Evolutionary conservation across 2,888 invertebrate genomes (phyloP).

Genomic region (Noctua fimbriata): DNA sequence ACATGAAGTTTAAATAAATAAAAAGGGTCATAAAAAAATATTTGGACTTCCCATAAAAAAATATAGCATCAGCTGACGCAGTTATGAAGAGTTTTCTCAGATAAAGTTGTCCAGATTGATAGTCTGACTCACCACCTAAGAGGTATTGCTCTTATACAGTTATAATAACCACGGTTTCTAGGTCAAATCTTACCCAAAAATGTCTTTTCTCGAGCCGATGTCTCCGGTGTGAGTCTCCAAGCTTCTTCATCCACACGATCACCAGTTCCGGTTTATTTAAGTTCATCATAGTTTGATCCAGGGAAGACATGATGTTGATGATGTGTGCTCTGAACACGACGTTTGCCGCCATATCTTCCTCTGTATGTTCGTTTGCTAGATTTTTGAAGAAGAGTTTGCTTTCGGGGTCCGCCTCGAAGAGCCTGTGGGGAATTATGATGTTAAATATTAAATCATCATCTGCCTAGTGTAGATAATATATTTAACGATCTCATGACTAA

Average conservation of each 20-base stretch:
- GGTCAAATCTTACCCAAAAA: conserved; percentile 77
- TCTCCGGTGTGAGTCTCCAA: conserved; percentile 78
- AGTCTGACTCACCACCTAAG: background rate
- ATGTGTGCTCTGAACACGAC: conserved; percentile 80
- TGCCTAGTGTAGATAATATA: too few species aligned
- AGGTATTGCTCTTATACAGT: background rate
- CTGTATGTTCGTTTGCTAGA: conserved; percentile 67
- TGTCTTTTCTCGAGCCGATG: conserved; percentile 71
- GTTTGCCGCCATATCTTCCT: conserved; percentile 71
- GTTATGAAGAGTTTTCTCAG: background rate
- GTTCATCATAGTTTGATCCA: conserved; percentile 75
- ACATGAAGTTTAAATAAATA: too few species aligned
- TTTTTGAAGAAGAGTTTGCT: conserved; percentile 77
- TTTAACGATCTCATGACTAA: too few species aligned
- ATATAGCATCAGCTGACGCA: background rate
- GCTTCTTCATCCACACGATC: conserved; percentile 78
- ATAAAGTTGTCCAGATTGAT: background rate
- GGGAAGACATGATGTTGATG: conserved; percentile 78
- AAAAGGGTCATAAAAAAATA: background rate
- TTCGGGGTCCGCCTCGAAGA: conserved; percentile 77
- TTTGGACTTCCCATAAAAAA: background rate
- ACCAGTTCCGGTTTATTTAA: conserved; percentile 79
- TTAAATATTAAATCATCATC: too few species aligned
- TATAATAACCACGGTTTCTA: background rate
- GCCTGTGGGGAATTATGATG: conserved; percentile 50